A percentile compares a stretch with the other conserved stretches of the same genome.
Conservation (phyloP, 2,888 invertebrate genomes). For the Spialia ferax region DNA sequence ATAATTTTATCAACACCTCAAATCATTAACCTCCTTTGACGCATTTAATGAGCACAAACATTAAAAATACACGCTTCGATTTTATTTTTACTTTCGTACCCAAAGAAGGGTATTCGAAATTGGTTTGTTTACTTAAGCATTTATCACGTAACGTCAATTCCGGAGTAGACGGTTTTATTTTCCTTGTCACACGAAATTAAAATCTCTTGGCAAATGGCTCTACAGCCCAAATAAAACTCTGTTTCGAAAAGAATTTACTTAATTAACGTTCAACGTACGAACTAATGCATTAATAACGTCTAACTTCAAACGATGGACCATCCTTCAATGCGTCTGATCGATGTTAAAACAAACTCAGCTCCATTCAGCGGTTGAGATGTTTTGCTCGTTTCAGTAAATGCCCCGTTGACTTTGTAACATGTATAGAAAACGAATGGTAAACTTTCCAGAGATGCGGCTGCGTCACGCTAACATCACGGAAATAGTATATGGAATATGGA, state of each 20-base stretch:
- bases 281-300: constrained; percentile 16
- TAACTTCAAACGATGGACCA: constrained; percentile 13
- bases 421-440: constrained; percentile 25
- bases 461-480: too few relatives aligned
- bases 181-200: constrained; percentile 3
- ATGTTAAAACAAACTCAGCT: constrained; percentile 7
- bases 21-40: constrained; percentile 1
- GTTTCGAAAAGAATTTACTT: constrained; percentile 14
- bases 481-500: too few relatives aligned
- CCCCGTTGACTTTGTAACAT: constrained; percentile 53
- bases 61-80: not conserved
- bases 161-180: not conserved
- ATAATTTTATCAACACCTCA: not conserved
- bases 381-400: constrained; percentile 61
- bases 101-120: not conserved
- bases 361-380: constrained; percentile 17
- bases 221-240: not conserved
- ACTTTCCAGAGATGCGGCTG: not conserved
- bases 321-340: constrained; percentile 26
- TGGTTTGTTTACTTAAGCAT: constrained; percentile 8
- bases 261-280: constrained; percentile 20
- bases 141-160: not conserved
- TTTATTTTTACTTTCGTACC: constrained; percentile 9
- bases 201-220: constrained; percentile 11
- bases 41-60: not conserved